phyloP scores from a whole-genome alignment of 2,113 vertebrate species.

The Elephantulus edwardii region DNA sequence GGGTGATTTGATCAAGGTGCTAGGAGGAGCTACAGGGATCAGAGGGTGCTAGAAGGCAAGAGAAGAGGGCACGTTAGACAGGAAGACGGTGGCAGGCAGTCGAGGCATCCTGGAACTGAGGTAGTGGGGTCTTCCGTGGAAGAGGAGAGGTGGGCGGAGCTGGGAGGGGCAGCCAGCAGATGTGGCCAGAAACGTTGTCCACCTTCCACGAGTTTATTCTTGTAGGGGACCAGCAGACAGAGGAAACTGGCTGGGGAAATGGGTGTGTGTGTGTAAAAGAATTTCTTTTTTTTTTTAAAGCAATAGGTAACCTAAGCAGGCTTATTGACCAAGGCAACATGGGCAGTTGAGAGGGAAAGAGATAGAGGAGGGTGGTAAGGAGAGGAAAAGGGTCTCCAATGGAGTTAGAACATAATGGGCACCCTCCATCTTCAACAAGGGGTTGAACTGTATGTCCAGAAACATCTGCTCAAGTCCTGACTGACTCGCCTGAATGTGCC shows the following conservation, averaged over 20 bases:
- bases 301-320: not conserved
- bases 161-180: accelerated
- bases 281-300: not conserved
- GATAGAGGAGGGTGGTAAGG: not conserved
- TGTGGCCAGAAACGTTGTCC: not conserved
- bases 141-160: not conserved
- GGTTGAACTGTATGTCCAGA: too few species aligned
- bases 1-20: not conserved
- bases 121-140: not conserved
- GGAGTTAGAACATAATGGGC: too few species aligned
- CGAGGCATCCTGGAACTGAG: not conserved
- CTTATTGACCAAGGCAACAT: not conserved
- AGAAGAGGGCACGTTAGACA: not conserved
- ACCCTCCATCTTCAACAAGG: too few species aligned
- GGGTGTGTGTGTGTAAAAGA: not conserved
- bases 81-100: not conserved
- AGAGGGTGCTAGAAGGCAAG: not conserved
- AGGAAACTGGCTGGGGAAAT: too few species aligned
- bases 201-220: not conserved
- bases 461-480: too few species aligned
- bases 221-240: not conserved
- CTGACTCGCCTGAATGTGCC: too few species aligned
- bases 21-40: not conserved
- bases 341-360: not conserved
- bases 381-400: not conserved